Conservation (phyloP, 2,113 vertebrate genomes). For the Myiozetetes cayanensis region DNA sequence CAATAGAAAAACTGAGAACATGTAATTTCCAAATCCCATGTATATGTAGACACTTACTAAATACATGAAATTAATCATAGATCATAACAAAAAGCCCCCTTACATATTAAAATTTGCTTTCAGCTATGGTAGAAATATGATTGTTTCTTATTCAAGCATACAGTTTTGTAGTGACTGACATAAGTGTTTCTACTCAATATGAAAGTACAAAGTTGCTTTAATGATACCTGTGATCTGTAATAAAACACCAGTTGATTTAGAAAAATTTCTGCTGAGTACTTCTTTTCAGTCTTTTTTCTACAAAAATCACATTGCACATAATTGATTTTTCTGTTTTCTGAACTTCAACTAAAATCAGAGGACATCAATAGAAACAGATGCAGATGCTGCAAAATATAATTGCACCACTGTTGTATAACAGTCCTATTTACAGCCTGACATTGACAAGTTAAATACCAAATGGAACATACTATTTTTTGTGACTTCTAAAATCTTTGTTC, state of each 20-base stretch:
- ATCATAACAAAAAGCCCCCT: neutral
- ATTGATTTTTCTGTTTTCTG: neutral
- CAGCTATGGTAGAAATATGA: neutral
- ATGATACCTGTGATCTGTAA: neutral
- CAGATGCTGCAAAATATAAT: neutral
- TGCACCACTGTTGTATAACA: neutral
- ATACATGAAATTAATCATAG: neutral
- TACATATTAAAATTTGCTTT: neutral
- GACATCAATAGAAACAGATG: neutral
- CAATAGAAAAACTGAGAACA: neutral
- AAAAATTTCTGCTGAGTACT: neutral
- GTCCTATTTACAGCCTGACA: neutral
- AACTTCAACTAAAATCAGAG: neutral
- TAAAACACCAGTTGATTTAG: neutral
- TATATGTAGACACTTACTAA: neutral
- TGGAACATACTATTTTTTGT: neutral
- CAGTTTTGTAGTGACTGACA: neutral
- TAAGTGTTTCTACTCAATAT: neutral
- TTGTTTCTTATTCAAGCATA: neutral
- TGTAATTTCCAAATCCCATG: neutral
- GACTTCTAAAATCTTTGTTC: neutral
- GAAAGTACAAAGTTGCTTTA: neutral
- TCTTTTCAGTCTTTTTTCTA: neutral
- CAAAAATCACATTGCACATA: neutral
- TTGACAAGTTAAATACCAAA: neutral